phyloP scores from a whole-genome alignment of 2,113 vertebrate species.

The Trinectes maculatus region DNA sequence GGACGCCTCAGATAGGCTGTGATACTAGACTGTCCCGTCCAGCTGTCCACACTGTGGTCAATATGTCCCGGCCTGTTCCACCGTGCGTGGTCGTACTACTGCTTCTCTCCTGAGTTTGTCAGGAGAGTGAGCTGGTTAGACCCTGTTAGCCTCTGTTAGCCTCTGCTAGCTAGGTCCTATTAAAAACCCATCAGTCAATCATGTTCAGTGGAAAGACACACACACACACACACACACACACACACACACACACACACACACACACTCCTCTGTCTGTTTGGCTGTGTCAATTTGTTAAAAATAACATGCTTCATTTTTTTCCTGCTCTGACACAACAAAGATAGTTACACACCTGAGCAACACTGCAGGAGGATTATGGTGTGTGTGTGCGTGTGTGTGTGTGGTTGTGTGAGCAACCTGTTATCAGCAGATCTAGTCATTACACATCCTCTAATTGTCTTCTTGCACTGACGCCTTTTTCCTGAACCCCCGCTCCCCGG shows the following conservation, averaged over 20 bases:
- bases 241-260: too few relatives aligned
- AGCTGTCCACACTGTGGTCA: conserved; percentile 77
- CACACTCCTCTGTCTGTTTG: too few relatives aligned
- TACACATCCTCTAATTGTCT: conserved; percentile 76
- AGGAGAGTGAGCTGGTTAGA: conserved; percentile 73
- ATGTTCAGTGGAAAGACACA: too few relatives aligned
- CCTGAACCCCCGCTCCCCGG: conserved; percentile 47
- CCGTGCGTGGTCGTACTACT: conserved; percentile 85
- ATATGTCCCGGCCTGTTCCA: conserved; percentile 75
- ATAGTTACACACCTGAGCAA: background rate
- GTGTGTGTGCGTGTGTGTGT: conserved; percentile 18
- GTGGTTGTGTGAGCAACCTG: conserved; percentile 8
- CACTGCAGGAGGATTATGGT: too few relatives aligned
- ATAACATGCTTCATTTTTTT: too few relatives aligned
- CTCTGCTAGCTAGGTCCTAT: too few relatives aligned
- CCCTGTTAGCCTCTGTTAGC: too few relatives aligned
- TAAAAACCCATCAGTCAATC: too few relatives aligned
- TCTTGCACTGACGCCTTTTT: conserved; percentile 60
- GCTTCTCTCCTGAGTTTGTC: conserved; percentile 85
- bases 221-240: too few relatives aligned
- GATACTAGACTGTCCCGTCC: conserved; percentile 63
- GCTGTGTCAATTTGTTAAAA: too few relatives aligned
- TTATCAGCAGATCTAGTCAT: conserved; percentile 62
- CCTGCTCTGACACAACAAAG: background rate
- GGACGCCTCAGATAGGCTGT: conserved; percentile 25